Evolutionary conservation across 2,113 vertebrate genomes (phyloP).

Genomic region (Aix galericulata): DNA sequence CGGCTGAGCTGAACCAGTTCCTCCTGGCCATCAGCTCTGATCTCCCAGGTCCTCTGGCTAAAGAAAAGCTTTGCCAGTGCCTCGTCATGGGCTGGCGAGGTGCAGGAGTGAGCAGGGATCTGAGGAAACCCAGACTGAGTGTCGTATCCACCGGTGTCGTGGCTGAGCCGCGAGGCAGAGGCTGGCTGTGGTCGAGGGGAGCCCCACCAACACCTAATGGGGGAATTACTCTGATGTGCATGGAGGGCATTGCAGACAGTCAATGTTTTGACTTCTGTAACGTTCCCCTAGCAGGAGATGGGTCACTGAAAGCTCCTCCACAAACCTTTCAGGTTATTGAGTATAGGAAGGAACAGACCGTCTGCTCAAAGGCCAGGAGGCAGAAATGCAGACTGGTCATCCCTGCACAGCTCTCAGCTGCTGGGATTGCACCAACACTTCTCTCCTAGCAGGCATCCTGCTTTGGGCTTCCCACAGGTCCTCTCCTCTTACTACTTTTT

Average conservation of each 20-base stretch:
- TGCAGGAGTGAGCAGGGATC: neutral
- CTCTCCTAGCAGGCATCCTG: neutral
- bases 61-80: neutral
- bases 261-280: neutral
- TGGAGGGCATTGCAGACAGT: neutral
- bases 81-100: neutral
- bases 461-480: conserved; percentile 24
- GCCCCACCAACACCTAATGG: neutral
- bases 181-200: neutral
- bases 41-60: neutral
- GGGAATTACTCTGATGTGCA: neutral
- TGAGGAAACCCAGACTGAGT: neutral
- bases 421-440: neutral
- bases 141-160: fast-evolving
- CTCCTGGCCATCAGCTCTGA: neutral
- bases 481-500: conserved; percentile 21
- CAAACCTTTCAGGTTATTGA: neutral
- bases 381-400: neutral
- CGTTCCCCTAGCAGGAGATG: neutral
- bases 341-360: neutral
- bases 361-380: neutral
- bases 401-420: neutral
- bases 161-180: neutral
- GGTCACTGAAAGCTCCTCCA: neutral
- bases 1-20: neutral